Base-by-base conservation (phyloP, 2,113 vertebrate genomes). In the Neodon shergylaensis region DNA sequence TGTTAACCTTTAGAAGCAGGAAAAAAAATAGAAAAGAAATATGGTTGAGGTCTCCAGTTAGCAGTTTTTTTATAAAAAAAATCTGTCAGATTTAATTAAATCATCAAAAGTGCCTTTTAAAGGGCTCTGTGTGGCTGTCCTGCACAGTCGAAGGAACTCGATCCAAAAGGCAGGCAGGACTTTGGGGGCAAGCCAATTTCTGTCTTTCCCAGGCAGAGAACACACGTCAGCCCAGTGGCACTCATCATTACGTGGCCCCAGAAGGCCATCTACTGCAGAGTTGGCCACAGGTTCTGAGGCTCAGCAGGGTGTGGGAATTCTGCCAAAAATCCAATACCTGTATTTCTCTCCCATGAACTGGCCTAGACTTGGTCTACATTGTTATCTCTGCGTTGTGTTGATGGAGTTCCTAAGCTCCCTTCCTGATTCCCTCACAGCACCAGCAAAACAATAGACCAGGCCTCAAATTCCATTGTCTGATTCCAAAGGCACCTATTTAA, bases 21-120 rank as follows among this genome's bases (percentile, higher is more conserved):
- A 92, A 68, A 88, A 61, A 66, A 90, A 65, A 94, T 92, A 93
- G 63, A 89, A n/a, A 90, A 72, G 72, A 93, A 97, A 94, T 92
- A 92, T 97, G 97, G 97, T 94, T 94, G 91, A 96, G 95, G 49
- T 87, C 96, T 95, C 94, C 68, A 90, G 94, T 97, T 95, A 94
- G 88, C 58, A 90, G 91, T 94, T 95, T 88, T 6, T 14, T 58
- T 21, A 54, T 17, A 54, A 58, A 54, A 95, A 97, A 95, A 95
- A 94, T 52, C 86, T 98, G 98, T 98, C 98, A 95, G 86, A 91
- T 97, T 97, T 96, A 98, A 98, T 98, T 98, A 98, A 98, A 97
- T 98, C 96, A 93, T 92, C 95, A 52, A 44, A 36, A 95, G 91
- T 94, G 94, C 65, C 94, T 91, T 96, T 95, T 97, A 96, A 96